Base-by-base conservation (phyloP, 1,140 invertebrate species). In the Neomicropteryx cornuta region DNA sequence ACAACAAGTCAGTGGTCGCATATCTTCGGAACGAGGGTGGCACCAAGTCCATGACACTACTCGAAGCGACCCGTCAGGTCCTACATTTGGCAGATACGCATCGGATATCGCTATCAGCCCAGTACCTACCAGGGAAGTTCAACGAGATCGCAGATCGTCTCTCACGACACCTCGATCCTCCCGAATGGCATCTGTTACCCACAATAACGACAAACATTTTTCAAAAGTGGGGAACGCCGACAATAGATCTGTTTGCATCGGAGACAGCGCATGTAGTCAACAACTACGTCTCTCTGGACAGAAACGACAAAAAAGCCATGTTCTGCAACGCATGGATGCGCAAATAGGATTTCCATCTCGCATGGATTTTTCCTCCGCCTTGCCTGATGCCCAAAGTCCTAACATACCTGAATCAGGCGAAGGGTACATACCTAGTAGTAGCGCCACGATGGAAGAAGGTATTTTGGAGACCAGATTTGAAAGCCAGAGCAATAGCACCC, bases 201-300 rank as follows among this genome's bases (percentile, higher is more conserved):
- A n/a, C n/a, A n/a, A n/a, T n/a, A n/a, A n/a, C n/a, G n/a, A n/a
- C n/a, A n/a, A n/a, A 16, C 18, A 18, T 50, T 1, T 53, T 52
- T 30, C 14, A 22, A 14, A 43, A 33, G 33, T 52, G 46, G 50
- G 51, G 51, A 6, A 29, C 18, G 2, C 47, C 51, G 3, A 38
- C 45, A 11, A 46, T 55, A 14, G 53, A 55, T 32, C 37, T 52
- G 2, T 53, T 55, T 32, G 53, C 51, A 2, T 43, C 44, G 2
- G 24, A 5, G 3, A 30, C 29, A n/a, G 44, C 50, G 21, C 42
- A 46, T 18, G 47, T 55, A 19, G 40, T 49, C 21, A 33, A 18
- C 13, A 23, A 5, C 1, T 55, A 55, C 35, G 46, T 47, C 19
- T 48, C 49, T 2, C 21, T 35, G 36, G 42, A 50, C 31, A 35